A percentile compares a stretch with the other conserved stretches of the same genome.
Evolutionary conservation across 2,113 vertebrate genomes (phyloP).

Genomic region (Hydropotes inermis): DNA sequence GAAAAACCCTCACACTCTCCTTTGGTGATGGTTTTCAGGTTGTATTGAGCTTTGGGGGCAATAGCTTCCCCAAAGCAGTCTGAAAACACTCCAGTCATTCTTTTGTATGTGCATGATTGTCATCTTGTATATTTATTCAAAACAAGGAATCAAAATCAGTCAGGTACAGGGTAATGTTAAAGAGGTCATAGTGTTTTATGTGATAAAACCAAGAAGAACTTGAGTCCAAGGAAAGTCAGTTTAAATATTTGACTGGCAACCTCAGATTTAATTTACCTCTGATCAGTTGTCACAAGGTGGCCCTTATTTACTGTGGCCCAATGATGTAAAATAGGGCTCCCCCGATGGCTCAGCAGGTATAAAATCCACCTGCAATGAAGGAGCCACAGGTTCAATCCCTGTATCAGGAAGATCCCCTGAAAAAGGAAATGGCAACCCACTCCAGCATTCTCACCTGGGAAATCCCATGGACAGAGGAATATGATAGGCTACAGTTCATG

Average conservation of each 20-base stretch:
- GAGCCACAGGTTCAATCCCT: background rate
- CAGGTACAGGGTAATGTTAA: background rate
- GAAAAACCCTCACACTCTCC: background rate
- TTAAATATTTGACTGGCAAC: background rate
- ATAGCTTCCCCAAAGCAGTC: background rate
- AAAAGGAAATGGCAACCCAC: background rate
- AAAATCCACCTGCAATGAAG: background rate
- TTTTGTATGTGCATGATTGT: background rate
- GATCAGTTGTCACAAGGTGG: background rate
- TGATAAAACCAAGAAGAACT: background rate
- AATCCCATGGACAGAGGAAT: background rate
- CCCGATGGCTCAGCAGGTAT: background rate
- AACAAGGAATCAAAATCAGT: background rate
- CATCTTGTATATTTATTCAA: background rate
- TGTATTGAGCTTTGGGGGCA: background rate
- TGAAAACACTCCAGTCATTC: background rate
- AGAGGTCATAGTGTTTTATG: background rate
- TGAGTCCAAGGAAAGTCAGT: background rate
- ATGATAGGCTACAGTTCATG: background rate
- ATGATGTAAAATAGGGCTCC: background rate
- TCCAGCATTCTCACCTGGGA: background rate
- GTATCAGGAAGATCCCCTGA: background rate
- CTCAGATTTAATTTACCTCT: background rate
- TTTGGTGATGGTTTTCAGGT: background rate
- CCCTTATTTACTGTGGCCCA: background rate